phyloP scores from a whole-genome alignment of 92 coral and sea anemone species.

The Diadumene lineata region DNA sequence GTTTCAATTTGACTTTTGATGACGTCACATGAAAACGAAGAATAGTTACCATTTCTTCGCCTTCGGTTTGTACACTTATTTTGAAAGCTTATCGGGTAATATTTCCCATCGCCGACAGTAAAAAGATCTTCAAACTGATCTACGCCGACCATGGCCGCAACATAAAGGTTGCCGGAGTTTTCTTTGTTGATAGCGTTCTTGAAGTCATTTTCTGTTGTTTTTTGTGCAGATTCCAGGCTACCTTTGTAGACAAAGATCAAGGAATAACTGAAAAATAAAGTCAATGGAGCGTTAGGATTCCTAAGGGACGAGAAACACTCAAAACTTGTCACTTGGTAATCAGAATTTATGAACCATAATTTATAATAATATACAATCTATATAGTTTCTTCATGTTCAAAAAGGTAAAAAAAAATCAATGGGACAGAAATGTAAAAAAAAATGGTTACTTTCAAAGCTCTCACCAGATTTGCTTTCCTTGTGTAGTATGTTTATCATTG shows the following conservation, averaged over 20 bases:
- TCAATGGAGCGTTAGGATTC: too few relatives aligned
- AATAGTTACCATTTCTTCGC: constrained; percentile 11
- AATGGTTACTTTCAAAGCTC: background rate
- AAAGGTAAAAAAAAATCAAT: background rate
- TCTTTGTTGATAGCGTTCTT: background rate
- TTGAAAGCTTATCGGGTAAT: background rate
- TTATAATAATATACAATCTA: too few relatives aligned
- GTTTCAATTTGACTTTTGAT: too few relatives aligned
- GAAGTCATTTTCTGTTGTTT: background rate
- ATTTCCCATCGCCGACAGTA: background rate
- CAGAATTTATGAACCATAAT: too few relatives aligned
- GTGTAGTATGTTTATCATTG: background rate
- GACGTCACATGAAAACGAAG: too few relatives aligned
- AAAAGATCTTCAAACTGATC: background rate
- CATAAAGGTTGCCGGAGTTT: background rate
- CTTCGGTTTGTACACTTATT: background rate
- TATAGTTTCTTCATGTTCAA: too few relatives aligned
- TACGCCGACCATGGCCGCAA: background rate
- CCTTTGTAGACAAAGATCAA: background rate
- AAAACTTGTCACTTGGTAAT: too few relatives aligned
- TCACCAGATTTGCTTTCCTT: constrained; percentile 35
- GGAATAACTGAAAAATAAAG: too few relatives aligned
- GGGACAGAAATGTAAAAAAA: too few relatives aligned
- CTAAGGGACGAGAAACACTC: too few relatives aligned
- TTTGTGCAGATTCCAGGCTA: background rate